Conservation (phyloP, 2,113 vertebrate species). For the Syngnathus scovelli region DNA sequence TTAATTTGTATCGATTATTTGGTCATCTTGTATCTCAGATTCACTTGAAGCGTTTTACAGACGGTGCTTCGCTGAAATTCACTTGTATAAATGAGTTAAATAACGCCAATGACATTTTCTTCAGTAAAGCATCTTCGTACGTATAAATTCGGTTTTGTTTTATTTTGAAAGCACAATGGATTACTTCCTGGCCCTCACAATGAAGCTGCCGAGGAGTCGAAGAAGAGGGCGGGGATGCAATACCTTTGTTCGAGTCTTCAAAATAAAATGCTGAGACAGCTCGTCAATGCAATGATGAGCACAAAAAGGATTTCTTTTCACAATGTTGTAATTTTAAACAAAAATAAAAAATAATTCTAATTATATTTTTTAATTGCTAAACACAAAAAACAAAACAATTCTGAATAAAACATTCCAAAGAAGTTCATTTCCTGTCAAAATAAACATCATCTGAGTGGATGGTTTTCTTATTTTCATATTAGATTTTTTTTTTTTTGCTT, state of each 20-base stretch:
- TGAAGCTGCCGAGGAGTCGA: constrained; percentile 30
- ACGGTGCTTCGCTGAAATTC: neutral
- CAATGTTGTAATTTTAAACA: too few relatives aligned
- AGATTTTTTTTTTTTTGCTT: constrained; percentile 41
- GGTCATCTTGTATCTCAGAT: neutral
- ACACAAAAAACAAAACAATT: neutral
- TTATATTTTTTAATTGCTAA: neutral
- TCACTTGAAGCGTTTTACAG: neutral
- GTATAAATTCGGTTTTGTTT: neutral
- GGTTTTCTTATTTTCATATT: neutral
- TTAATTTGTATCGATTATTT: too few relatives aligned
- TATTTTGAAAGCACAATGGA: constrained; percentile 28
- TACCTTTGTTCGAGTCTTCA: constrained; percentile 46
- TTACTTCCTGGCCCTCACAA: constrained; percentile 2
- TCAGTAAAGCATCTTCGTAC: neutral
- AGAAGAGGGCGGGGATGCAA: constrained; percentile 26
- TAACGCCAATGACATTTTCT: neutral
- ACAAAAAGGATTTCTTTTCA: too few relatives aligned
- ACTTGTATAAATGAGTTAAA: too few relatives aligned
- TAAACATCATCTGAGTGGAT: neutral
- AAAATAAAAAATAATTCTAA: neutral
- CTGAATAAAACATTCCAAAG: neutral
- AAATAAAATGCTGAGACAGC: constrained; percentile 26
- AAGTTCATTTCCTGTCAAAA: neutral
- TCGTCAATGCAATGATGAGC: neutral